Base-by-base conservation (phyloP, 2,797 vertebrate species). In the Botia almorhae region DNA sequence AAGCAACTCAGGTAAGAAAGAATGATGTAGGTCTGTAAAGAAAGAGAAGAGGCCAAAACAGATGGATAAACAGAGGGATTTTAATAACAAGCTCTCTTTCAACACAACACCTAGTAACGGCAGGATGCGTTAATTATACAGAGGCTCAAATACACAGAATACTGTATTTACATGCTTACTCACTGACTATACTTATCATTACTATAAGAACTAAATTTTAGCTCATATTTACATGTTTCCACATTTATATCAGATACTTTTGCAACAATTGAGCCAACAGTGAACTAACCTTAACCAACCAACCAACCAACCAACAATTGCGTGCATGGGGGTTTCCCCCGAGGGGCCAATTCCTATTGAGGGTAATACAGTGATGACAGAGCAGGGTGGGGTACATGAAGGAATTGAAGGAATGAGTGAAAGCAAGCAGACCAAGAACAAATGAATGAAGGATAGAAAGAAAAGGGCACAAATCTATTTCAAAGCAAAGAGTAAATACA, bases 401-500 rank as follows among this genome's bases (percentile, higher is more conserved):
- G 46, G 56, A 74, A 46, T 17, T 55, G 68, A 79, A 71, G 56
- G 71, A 81, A 69, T 58, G 61, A 69, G 26, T 68, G 63, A 74
- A 81, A 69, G 36, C 69, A 65, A 65, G 33, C 48, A 29, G 43
- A 53, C 58, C 16, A 64, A 46, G 14, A 79, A 55, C 50, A 55
- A 33, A 81, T 67, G 63, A 51, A 68, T 65, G 50, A 56, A 74
- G 53, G 60, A 74, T 39, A 58, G 16, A 33, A 23, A 60, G 4
- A 69, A 76, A 63, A 58, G 8, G 43, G 23, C 36, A 74, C 46
- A 58, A 58, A 80, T 33, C 13, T 1, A 56, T 67, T 58, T 73
- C 7, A 67, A 80, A 80, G 61, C 50, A 65, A 48, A 73, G 46
- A 67, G 12, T 46, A 80, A 80, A 73, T 80, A 61, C 36, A 74